Conservation (phyloP, 2,113 vertebrate species). For the Dipodomys spectabilis region DNA sequence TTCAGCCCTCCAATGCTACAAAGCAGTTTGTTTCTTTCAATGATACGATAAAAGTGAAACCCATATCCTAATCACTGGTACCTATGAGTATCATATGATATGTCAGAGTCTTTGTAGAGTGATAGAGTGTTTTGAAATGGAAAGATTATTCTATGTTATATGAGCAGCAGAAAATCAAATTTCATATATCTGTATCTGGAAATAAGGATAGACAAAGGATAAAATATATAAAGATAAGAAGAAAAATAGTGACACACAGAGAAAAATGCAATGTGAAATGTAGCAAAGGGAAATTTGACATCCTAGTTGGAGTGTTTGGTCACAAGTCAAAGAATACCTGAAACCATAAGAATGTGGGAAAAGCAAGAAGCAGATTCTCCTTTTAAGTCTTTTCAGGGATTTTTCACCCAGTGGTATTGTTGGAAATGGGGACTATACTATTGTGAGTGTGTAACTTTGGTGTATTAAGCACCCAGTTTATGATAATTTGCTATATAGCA, state of each 20-base stretch:
- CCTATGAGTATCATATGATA: not conserved
- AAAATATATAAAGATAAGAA: not conserved
- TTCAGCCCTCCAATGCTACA: not conserved
- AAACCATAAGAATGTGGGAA: constrained; percentile 1
- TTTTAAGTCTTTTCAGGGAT: not conserved
- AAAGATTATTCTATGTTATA: not conserved
- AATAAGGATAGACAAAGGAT: too few species aligned
- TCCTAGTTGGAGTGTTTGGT: not conserved
- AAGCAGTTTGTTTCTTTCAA: constrained; percentile 4
- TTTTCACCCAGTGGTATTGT: not conserved
- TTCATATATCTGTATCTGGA: not conserved
- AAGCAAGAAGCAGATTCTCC: not conserved
- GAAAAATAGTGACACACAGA: not conserved
- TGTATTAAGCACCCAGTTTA: not conserved
- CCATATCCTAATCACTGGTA: not conserved
- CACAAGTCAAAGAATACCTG: not conserved
- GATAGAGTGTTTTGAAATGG: not conserved
- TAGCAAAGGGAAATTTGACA: not conserved
- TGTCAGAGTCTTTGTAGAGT: constrained; percentile 6
- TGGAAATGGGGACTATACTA: not conserved
- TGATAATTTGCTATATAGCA: not conserved
- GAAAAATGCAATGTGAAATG: not conserved
- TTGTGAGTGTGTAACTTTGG: not conserved
- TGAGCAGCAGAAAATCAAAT: not conserved
- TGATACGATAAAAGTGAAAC: not conserved